Conservation (phyloP, 1,140 invertebrate genomes). For the Planococcus citri region DNA sequence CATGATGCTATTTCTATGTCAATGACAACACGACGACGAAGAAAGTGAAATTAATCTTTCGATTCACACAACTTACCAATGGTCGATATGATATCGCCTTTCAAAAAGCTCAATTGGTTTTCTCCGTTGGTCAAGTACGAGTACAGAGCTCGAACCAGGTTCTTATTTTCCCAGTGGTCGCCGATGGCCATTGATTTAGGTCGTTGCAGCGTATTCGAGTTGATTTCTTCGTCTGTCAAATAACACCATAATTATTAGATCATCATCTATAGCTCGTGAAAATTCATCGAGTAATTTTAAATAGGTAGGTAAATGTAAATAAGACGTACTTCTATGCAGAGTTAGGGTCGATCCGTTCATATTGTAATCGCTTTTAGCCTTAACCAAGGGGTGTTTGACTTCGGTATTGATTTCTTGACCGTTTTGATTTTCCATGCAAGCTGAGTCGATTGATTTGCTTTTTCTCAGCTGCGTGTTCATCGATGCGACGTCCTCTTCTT, state of each 20-base stretch:
- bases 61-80: constrained; percentile 43
- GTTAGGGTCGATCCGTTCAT: constrained; percentile 49
- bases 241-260: constrained; percentile 21
- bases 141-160: constrained; percentile 67
- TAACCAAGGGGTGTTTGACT: constrained; percentile 40
- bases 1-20: no score
- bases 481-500: constrained; percentile 45
- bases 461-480: constrained; percentile 62
- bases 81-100: constrained; percentile 76
- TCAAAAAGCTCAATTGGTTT: constrained; percentile 81
- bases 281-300: not conserved
- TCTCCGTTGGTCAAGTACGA: constrained; percentile 81
- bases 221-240: constrained; percentile 34
- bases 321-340: constrained; percentile 21
- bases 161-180: constrained; percentile 37
- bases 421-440: constrained; percentile 64
- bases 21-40: no score
- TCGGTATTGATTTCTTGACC: constrained; percentile 39
- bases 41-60: no score
- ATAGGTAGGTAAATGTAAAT: not conserved
- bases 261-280: not conserved
- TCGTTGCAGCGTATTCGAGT: constrained; percentile 43
- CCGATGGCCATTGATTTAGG: constrained; percentile 61
- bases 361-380: constrained; percentile 78
- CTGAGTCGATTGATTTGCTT: constrained; percentile 76